Evolutionary conservation across 2,113 vertebrate genomes (phyloP).

Genomic region (Zootoca vivipara): DNA sequence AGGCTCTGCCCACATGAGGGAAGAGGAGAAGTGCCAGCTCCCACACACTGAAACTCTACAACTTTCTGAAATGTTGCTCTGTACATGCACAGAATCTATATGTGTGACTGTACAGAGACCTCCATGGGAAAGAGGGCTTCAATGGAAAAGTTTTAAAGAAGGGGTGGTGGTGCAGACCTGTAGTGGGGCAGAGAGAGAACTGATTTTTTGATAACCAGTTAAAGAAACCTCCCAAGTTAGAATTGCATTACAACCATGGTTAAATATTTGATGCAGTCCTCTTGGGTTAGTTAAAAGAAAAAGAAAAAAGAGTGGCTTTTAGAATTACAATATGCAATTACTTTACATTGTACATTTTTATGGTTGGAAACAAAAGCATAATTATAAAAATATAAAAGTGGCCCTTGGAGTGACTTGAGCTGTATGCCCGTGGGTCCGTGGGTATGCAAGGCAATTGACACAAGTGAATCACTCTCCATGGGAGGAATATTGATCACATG

Average conservation of each 20-base stretch:
- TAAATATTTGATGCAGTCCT: background rate
- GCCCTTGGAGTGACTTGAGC: background rate
- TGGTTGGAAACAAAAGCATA: background rate
- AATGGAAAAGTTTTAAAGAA: background rate
- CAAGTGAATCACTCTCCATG: background rate
- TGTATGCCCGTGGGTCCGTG: background rate
- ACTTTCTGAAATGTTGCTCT: background rate
- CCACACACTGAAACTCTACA: background rate
- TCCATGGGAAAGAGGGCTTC: background rate
- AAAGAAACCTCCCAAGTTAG: background rate
- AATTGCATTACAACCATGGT: background rate
- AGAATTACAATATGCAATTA: background rate
- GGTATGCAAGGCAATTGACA: background rate
- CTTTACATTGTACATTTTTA: background rate
- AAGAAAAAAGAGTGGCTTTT: background rate
- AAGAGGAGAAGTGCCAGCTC: background rate
- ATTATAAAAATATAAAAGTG: background rate
- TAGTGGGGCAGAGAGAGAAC: background rate
- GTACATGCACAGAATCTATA: background rate
- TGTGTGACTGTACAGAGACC: background rate
- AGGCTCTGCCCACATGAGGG: background rate
- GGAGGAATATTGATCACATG: background rate
- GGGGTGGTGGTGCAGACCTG: background rate
- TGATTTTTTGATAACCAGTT: background rate
- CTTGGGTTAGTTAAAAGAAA: background rate